Base-by-base conservation (phyloP, 2,797 vertebrate genomes). In the Synaphobranchus kaupii region DNA sequence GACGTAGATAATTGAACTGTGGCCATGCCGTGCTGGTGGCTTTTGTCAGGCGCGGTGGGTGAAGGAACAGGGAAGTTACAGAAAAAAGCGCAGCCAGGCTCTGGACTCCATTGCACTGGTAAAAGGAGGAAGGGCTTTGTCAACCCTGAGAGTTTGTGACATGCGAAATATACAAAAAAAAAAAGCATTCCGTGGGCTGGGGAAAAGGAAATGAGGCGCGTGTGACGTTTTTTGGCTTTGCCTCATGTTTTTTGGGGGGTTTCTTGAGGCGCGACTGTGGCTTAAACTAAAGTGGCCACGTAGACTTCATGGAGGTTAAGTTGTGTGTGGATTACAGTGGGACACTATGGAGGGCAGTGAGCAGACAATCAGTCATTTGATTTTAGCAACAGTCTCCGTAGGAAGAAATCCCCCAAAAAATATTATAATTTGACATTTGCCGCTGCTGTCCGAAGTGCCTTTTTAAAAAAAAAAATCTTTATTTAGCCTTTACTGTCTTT, bases 1-100 rank as follows among this genome's bases (percentile, higher is more conserved):
- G 89, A 86, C 58, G n/a, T 87, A 90, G 89, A 92, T 94, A 91
- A 92, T 92, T 92, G 91, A 87, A 92, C 94, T 89, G n/a, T 93
- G 88, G 87, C 89, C 88, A n/a, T 85, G 87, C 86, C 88, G 44
- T 90, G 85, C 86, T 78, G 88, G 91, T 85, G 76, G 84, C 91
- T 63, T 92, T 91, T 90, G 93, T 92, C 90, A 78, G 86, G 86
- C 86, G 85, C 90, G 76, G 87, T 92, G 90, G 84, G 90, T 86
- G 89, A 91, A 89, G 89, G 86, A 25, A 85, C 86, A 86, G 87
- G 63, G 84, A 71, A 87, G 84, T 92, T 89, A 87, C 84, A 83
- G 84, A 90, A 39, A 50, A 31, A 88, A 90, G 88, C 89, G 88
- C 87, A 86, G 91, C 91, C 88, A 86, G 71, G 85, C 90, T 84